Conservation (phyloP, 2,797 vertebrate species). For the Neosilurus mollespiculum region DNA sequence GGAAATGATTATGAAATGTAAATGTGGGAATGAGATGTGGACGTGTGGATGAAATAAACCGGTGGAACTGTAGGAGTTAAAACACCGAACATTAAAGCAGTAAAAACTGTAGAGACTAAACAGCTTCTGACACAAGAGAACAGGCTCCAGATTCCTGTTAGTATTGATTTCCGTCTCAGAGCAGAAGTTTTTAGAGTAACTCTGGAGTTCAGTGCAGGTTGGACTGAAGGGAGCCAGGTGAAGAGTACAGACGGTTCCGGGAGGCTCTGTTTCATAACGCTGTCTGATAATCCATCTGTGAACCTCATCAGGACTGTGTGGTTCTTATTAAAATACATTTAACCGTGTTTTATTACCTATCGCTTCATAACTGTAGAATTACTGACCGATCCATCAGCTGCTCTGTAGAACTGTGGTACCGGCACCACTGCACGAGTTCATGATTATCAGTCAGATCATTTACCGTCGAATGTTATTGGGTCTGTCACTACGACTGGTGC, state of each 20-base stretch:
- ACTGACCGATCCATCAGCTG: not conserved
- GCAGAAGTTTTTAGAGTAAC: not conserved
- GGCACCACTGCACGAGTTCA: not conserved
- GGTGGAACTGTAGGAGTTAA: not conserved
- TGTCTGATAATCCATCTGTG: too few relatives aligned
- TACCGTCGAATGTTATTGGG: not conserved
- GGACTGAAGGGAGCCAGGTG: not conserved
- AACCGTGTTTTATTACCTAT: not conserved
- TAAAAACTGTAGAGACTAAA: too few relatives aligned
- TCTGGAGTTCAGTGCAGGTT: not conserved
- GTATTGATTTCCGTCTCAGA: constrained; percentile 29
- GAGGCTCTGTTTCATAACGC: too few relatives aligned
- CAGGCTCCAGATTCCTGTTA: constrained; percentile 22
- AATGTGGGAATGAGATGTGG: too few relatives aligned
- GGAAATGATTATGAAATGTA: too few relatives aligned
- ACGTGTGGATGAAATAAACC: not conserved
- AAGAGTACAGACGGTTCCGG: too few relatives aligned
- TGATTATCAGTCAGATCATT: not conserved
- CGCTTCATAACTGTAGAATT: not conserved
- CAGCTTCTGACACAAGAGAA: not conserved
- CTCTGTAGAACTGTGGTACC: not conserved
- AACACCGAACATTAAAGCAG: not conserved
- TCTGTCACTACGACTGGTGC: not conserved
- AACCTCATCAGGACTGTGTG: too few relatives aligned
- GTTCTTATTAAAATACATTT: too few relatives aligned